Percentiles rank a stretch among this genome's conserved stretches.
Evolutionary conservation across 2,113 vertebrate species (phyloP).

Genomic region (Centropus unirufus): DNA sequence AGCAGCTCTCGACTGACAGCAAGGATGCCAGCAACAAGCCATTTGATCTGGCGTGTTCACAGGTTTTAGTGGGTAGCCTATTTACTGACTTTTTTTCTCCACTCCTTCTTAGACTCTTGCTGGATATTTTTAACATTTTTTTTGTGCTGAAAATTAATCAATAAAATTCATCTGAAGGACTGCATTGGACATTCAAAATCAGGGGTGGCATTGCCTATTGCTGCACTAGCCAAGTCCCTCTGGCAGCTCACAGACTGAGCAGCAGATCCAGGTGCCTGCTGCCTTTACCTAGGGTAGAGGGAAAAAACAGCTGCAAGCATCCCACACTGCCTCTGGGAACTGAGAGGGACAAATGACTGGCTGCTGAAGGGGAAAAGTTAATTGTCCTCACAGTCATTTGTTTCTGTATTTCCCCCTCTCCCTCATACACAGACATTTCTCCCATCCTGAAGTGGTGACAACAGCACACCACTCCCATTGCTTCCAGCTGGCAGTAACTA

Average conservation of each 20-base stretch:
- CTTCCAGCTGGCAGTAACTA: background rate
- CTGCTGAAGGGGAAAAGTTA: background rate
- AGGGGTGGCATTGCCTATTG: background rate
- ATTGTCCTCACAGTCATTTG: background rate
- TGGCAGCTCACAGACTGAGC: background rate
- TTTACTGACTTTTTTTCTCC: background rate
- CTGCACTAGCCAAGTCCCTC: background rate
- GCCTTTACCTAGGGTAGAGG: background rate
- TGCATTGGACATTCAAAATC: background rate
- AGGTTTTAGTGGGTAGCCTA: background rate
- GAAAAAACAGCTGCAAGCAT: background rate
- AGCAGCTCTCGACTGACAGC: slow-evolving; percentile 19
- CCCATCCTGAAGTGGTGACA: background rate
- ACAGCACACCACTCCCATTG: background rate
- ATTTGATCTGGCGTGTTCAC: background rate
- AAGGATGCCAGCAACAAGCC: background rate
- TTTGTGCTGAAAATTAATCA: background rate
- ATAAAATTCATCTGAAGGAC: background rate
- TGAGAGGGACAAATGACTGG: background rate
- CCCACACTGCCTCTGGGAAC: background rate
- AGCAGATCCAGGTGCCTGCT: background rate
- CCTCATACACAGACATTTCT: background rate
- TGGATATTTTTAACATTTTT: background rate
- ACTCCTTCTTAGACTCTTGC: background rate
- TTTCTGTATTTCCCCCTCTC: background rate